A percentile compares a stretch with the other conserved stretches of the same genome.
phyloP scores from a whole-genome alignment of 2,797 vertebrate species.

The Sandelia bainsii region DNA sequence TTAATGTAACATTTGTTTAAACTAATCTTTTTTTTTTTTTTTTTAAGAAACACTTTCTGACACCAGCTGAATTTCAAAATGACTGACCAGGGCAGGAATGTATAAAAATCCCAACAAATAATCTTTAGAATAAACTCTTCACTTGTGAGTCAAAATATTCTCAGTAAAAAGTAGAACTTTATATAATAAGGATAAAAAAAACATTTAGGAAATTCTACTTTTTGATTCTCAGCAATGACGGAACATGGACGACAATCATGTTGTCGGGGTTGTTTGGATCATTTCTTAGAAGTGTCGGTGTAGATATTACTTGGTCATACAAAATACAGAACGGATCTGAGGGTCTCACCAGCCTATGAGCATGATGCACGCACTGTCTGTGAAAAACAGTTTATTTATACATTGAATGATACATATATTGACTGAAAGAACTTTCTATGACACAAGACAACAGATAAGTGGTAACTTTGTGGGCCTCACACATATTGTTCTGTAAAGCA shows the following conservation, averaged over 20 bases:
- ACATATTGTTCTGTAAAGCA: conserved; percentile 10
- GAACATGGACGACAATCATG: not conserved
- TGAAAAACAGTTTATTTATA: conserved; percentile 55
- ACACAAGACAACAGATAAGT: conserved; percentile 23
- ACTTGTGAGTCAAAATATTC: not conserved
- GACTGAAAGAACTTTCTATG: conserved; percentile 9
- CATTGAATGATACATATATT: conserved; percentile 21
- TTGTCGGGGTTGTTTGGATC: not conserved
- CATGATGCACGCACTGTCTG: not conserved
- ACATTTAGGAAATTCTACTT: too few relatives aligned
- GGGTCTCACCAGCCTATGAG: not conserved
- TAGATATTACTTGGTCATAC: not conserved
- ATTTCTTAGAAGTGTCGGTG: too few relatives aligned
- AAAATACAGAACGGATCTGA: not conserved
- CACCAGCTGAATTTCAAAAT: not conserved
- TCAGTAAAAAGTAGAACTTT: not conserved
- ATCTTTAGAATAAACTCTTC: too few relatives aligned
- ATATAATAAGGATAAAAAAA: not conserved
- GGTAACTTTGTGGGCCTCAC: conserved; percentile 25
- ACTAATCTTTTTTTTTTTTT: not conserved
- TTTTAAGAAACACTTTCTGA: not conserved
- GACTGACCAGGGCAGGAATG: not conserved
- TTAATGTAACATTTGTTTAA: not conserved
- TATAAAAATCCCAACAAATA: not conserved
- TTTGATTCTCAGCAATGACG: not conserved